Conservation (phyloP, 1,140 invertebrate species). For the Heliconius congener region DNA sequence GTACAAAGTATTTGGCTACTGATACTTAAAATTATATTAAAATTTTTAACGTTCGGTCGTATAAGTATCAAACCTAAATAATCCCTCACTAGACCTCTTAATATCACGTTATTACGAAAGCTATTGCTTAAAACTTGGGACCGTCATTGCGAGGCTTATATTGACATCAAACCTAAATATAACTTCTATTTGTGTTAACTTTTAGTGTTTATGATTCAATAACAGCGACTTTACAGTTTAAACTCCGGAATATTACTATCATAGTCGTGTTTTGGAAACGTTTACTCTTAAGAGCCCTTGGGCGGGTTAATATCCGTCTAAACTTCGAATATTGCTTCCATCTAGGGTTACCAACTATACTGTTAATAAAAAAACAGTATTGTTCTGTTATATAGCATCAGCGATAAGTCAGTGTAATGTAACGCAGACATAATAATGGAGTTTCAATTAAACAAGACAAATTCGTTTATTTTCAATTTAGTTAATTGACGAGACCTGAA, state of each 20-base stretch:
- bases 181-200: constrained; percentile 9
- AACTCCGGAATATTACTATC: neutral
- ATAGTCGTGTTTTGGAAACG: neutral
- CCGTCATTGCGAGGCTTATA: neutral
- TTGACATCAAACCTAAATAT: neutral
- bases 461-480: too few species aligned
- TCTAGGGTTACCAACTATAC: too few species aligned
- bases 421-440: too few species aligned
- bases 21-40: too few species aligned
- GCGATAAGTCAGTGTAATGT: too few species aligned
- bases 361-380: too few species aligned
- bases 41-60: too few species aligned
- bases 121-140: neutral
- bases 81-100: neutral
- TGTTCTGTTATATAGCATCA: too few species aligned
- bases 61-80: neutral
- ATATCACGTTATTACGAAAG: neutral
- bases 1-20: too few species aligned
- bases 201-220: constrained; percentile 9
- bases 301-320: constrained; percentile 5
- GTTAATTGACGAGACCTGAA: too few species aligned
- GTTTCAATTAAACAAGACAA: too few species aligned
- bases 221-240: neutral
- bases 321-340: constrained; percentile 8
- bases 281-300: constrained; percentile 8